Base-by-base conservation (phyloP, 2,113 vertebrate genomes). In the Chaetodon auriga region DNA sequence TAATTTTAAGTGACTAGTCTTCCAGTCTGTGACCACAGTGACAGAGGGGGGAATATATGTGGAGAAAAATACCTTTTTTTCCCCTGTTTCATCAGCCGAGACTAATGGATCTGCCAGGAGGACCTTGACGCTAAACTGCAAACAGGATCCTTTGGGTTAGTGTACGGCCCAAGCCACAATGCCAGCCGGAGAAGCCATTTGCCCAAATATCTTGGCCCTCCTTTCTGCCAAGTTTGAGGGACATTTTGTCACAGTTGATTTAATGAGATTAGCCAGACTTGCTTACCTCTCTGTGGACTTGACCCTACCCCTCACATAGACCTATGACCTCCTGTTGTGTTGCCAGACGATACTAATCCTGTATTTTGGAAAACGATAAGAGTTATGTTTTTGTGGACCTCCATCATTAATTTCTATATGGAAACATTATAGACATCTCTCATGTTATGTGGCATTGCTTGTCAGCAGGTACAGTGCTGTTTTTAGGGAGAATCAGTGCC, bases 41-140 rank as follows among this genome's bases (percentile, higher is more conserved):
- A 68, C 75, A 41, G 45, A 36, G n/a, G 70, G 70, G 66, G 82
- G 63, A 46, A 19, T 62, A 41, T 1, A 65, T 74, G 49, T 82
- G 78, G 68, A 86, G 70, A 76, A 69, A 82, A 85, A 72, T 70
- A 16, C 13, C 46, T 23, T 55, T 54, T 83, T 68, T 11, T 15
- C 55, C 30, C 51, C 21, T 80, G 80, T 91, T 91, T 89, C 82
- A 86, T 94, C 74, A 87, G 78, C 90, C 10, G 13, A 73, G 71
- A 80, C 73, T 92, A 93, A 95, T 93, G 92, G 89, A 88, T 93
- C 82, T 76, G 77, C 83, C 92, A 95, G 90, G 65, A 92, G 83
- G 68, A 81, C 51, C 45, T 73, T 4, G 71, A 85, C 53, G 21
- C 82, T 68, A 10, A 85, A 69, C 84, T 83, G 77, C 74, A 83